Conservation (phyloP, 2,797 vertebrate genomes). For the Melanogrammus aeglefinus region DNA sequence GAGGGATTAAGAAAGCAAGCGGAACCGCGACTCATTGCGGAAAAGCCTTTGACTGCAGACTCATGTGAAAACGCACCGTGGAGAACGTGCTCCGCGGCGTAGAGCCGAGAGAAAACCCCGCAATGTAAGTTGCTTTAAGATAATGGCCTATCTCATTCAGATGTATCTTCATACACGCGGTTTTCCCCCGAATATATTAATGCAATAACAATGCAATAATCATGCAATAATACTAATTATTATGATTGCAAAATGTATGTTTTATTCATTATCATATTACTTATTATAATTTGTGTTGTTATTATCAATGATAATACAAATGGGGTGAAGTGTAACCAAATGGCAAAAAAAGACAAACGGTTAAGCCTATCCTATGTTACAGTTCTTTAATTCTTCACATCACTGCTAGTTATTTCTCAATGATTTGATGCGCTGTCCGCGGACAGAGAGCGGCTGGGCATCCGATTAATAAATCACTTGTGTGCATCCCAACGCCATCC, state of each 20-base stretch:
- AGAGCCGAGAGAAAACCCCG: conserved; percentile 58
- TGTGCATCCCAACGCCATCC: conserved; percentile 7
- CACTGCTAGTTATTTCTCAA: conserved; percentile 42
- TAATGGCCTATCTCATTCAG: neutral
- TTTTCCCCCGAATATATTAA: neutral
- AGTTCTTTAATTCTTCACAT: neutral
- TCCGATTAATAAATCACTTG: neutral
- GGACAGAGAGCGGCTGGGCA: conserved; percentile 19
- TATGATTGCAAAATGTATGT: neutral
- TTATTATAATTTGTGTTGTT: neutral
- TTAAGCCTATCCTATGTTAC: neutral
- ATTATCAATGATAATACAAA: neutral
- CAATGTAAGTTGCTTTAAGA: conserved; percentile 71
- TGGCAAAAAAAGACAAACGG: neutral
- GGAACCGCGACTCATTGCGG: conserved; percentile 75
- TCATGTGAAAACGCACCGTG: conserved; percentile 66
- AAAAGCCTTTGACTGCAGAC: conserved; percentile 70
- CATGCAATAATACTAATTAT: neutral
- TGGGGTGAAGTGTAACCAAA: neutral
- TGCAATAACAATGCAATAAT: neutral
- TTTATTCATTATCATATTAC: neutral
- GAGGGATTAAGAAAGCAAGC: conserved; percentile 64
- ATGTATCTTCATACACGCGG: neutral
- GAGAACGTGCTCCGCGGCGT: conserved; percentile 63
- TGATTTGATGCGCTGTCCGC: conserved; percentile 55